Conservation (phyloP, 2,888 invertebrate genomes). For the Lottia scabra region DNA sequence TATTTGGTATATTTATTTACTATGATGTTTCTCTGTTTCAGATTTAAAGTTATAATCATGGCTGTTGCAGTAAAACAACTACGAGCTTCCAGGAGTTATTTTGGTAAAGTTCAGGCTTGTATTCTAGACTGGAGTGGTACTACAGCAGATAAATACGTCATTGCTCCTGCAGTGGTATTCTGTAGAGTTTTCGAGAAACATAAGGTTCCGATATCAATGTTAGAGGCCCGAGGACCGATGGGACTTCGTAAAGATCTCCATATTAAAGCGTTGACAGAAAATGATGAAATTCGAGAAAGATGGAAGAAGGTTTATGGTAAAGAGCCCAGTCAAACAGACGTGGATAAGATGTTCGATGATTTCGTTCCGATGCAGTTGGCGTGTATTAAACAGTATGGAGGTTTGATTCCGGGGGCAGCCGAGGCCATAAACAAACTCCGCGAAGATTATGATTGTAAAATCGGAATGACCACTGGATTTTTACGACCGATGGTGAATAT, state of each 20-base stretch:
- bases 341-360: conserved; percentile 65
- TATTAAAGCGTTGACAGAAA: conserved; percentile 60
- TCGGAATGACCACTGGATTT: conserved; percentile 66
- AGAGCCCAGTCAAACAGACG: conserved; percentile 58
- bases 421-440: conserved; percentile 52
- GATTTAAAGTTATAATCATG: background rate
- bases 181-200: conserved; percentile 57
- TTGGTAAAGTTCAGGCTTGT: conserved; percentile 57
- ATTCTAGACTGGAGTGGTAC: conserved; percentile 68
- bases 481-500: conserved; percentile 62
- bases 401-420: conserved; percentile 59
- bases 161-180: conserved; percentile 67
- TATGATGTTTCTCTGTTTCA: too few relatives aligned
- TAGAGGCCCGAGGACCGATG: conserved; percentile 68
- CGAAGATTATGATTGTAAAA: conserved; percentile 52
- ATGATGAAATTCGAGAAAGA: conserved; percentile 51
- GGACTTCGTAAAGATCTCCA: conserved; percentile 67
- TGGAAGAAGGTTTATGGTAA: conserved; percentile 61
- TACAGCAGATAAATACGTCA: conserved; percentile 67
- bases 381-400: conserved; percentile 52
- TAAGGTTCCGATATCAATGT: conserved; percentile 57
- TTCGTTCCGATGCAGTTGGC: conserved; percentile 65
- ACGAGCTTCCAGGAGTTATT: conserved; percentile 45
- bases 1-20: too few relatives aligned
- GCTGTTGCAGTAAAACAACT: conserved; percentile 21